Base-by-base conservation (phyloP, 2,797 vertebrate genomes). In the Decapterus maruadsi region DNA sequence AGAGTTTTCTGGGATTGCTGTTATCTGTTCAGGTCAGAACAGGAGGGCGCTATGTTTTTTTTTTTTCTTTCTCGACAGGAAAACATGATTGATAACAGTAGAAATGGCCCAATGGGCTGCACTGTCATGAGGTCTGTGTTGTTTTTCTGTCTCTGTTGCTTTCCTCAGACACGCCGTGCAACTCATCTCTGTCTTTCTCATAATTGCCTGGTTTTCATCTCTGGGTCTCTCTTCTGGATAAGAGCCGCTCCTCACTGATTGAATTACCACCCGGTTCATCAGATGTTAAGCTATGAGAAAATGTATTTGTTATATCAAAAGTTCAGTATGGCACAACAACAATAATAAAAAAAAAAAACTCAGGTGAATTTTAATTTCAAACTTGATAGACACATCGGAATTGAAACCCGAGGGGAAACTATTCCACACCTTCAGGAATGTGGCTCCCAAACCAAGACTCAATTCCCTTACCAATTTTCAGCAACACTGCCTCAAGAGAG, bases 381-480 rank as follows among this genome's bases (percentile, higher is more conserved):
- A 88, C 77, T 85, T 90, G 87, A 91, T 76, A 72, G 84, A 89
- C 88, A 88, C 80, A 76, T 73, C 19, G 20, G 84, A 89, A 87
- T 90, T 77, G 86, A 84, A 88, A 88, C 86, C 81, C 73, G 75
- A 81, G 84, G 89, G 88, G 75, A 88, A 90, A 89, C 80, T 83
- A 87, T 91, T 87, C 84, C 81, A 82, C 82, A 91, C 81, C 78
- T 91, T 79, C 38, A 89, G 87, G 87, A 92, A 91, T 84, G 82
- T 38, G 78, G 56, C 78, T 91, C 82, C 86, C 83, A 88, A 88
- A 92, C 87, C 87, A 83, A 82, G 83, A 88, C 84, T 86, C 86
- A 92, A 94, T 92, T 93, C 89, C 90, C 91, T 84, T 82, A 90
- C 82, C 93, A 93, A 93, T 94, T 94, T 94, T 94, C 89, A 92